Evolutionary conservation across 2,113 vertebrate genomes (phyloP).

Genomic region (Rhinoderma darwinii): DNA sequence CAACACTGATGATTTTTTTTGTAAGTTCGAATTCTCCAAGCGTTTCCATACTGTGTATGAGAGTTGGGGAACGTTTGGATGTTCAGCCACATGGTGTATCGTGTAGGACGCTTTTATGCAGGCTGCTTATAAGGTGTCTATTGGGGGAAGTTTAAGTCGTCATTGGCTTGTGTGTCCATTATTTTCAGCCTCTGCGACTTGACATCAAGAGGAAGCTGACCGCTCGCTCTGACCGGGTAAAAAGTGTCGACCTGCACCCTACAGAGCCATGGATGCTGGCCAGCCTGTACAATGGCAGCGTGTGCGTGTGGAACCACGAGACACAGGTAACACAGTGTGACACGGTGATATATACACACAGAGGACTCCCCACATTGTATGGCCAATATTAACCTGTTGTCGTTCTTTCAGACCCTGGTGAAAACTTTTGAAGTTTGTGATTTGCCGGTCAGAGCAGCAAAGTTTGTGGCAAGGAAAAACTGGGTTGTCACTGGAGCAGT

Average conservation of each 20-base stretch:
- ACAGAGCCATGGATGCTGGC: conserved; percentile 96
- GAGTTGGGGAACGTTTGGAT: too few species aligned
- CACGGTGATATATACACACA: background rate
- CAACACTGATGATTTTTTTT: too few species aligned
- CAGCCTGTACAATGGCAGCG: conserved; percentile 94
- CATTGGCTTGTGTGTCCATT: background rate
- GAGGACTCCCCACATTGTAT: background rate
- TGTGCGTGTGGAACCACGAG: conserved; percentile 97
- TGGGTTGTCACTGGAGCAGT: conserved; percentile 99
- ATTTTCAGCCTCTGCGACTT: conserved; percentile 86
- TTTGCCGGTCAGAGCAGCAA: conserved; percentile 96
- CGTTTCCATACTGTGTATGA: too few species aligned
- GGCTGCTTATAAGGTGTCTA: background rate
- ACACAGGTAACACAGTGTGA: conserved; percentile 78
- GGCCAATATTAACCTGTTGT: background rate
- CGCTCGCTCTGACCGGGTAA: conserved; percentile 92
- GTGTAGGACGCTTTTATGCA: background rate
- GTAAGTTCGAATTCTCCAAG: too few species aligned
- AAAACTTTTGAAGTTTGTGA: conserved; percentile 99
- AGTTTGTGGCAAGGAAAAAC: conserved; percentile 98
- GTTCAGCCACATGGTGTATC: too few species aligned
- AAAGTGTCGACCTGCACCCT: conserved; percentile 93
- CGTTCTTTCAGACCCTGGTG: conserved; percentile 86
- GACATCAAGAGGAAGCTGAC: conserved; percentile 95
- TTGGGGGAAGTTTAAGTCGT: background rate